Conservation (phyloP, 2,888 invertebrate species). For the Mamestra brassicae region DNA sequence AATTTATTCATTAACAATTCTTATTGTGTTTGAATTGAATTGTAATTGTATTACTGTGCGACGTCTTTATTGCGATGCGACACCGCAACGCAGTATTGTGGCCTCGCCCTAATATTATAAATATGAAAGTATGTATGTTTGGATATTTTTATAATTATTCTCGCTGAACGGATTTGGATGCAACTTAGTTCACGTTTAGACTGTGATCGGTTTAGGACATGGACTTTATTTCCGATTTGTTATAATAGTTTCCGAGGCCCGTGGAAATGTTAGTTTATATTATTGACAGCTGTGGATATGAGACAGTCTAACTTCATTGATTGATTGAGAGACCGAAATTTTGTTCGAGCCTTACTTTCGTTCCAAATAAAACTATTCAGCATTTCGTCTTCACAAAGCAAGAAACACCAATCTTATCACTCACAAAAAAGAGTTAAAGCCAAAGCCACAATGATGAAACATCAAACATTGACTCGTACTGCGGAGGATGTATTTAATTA, state of each 20-base stretch:
- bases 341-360: not conserved
- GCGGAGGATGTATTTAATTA: slow-evolving; percentile 74
- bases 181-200: not conserved
- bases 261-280: too few species aligned
- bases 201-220: not conserved
- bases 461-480: slow-evolving; percentile 54
- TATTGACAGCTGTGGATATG: too few species aligned
- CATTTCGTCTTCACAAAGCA: slow-evolving; percentile 14
- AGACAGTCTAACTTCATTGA: too few species aligned
- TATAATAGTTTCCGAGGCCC: too few species aligned
- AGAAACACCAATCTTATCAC: slow-evolving; percentile 36
- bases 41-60: too few species aligned
- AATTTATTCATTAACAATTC: too few species aligned
- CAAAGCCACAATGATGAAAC: slow-evolving; percentile 56
- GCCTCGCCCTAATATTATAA: not conserved
- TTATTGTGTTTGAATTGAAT: too few species aligned
- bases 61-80: too few species aligned
- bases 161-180: not conserved
- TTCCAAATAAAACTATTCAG: not conserved
- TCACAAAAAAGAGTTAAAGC: slow-evolving; percentile 8
- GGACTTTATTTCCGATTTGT: not conserved
- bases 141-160: not conserved
- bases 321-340: too few species aligned
- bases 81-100: too few species aligned
- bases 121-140: not conserved